A percentile compares a stretch with the other conserved stretches of the same genome.
Conservation (phyloP, 2,113 vertebrate genomes). For the Dipodomys ordii region DNA sequence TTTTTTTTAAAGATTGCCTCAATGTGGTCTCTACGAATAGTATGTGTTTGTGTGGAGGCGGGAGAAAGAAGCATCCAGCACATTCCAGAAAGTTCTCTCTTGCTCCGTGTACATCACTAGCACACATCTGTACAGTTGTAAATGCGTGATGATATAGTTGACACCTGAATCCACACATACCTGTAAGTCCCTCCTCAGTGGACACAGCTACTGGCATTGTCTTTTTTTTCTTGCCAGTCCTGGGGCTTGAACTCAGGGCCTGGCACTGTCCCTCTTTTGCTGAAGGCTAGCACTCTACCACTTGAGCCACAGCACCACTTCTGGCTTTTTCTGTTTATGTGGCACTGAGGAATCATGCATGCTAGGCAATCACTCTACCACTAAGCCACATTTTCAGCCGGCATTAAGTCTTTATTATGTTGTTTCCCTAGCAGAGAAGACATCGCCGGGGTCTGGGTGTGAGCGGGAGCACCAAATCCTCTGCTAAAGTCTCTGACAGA, state of each 20-base stretch:
- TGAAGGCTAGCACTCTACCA: no score
- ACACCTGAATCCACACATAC: background rate
- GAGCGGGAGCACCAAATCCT: background rate
- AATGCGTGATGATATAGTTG: background rate
- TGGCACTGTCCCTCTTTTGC: no score
- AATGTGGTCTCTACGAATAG: background rate
- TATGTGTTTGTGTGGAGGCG: background rate
- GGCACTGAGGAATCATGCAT: no score
- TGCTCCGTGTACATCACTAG: background rate
- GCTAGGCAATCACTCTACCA: no score
- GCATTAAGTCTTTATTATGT: no score
- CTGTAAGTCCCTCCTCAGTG: background rate
- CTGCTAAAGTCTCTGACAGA: background rate
- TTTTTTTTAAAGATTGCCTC: background rate
- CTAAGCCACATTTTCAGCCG: no score
- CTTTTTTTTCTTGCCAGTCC: no score
- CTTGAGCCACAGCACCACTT: no score
- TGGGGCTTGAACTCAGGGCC: no score
- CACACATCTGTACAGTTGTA: background rate
- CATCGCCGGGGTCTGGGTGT: no score
- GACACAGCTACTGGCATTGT: background rate
- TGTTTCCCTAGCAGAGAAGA: no score
- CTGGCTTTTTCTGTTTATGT: no score
- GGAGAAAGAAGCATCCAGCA: background rate
- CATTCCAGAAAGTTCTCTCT: conserved; percentile 1